Conservation (phyloP, 2,797 vertebrate genomes). For the Numenius phaeopus region DNA sequence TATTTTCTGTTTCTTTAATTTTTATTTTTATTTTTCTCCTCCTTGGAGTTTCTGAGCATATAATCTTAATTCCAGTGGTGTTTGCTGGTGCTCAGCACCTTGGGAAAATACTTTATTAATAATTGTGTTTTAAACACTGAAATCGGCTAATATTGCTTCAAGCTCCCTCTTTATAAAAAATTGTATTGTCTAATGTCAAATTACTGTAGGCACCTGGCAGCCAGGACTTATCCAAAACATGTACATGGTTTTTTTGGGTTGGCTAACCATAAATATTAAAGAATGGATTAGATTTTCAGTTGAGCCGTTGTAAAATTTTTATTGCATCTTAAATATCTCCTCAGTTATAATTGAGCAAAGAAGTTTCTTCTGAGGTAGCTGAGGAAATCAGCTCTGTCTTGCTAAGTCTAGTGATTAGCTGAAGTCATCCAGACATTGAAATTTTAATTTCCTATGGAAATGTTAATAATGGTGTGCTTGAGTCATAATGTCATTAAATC, state of each 20-base stretch:
- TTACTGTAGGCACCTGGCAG: neutral
- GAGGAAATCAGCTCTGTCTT: constrained; percentile 3
- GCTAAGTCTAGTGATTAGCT: constrained; percentile 12
- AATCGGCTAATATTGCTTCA: neutral
- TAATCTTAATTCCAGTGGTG: neutral
- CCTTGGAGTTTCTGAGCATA: neutral
- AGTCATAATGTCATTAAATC: constrained; percentile 61
- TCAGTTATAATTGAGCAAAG: neutral
- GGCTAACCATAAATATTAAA: neutral
- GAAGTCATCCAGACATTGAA: constrained; percentile 57
- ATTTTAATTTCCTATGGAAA: constrained; percentile 70
- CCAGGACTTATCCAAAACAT: neutral
- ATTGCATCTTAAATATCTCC: neutral
- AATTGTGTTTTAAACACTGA: neutral
- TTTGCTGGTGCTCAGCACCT: neutral
- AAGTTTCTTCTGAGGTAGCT: neutral
- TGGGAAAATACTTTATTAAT: neutral
- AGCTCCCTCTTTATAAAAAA: neutral
- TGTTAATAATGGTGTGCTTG: constrained; percentile 63
- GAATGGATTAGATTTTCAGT: neutral
- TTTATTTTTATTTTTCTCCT: neutral
- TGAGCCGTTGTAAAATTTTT: constrained; percentile 37
- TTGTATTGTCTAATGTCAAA: neutral
- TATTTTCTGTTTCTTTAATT: neutral
- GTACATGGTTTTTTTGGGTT: neutral